Base-by-base conservation (phyloP, 2,888 invertebrate species). In the Drosophila siamana region DNA sequence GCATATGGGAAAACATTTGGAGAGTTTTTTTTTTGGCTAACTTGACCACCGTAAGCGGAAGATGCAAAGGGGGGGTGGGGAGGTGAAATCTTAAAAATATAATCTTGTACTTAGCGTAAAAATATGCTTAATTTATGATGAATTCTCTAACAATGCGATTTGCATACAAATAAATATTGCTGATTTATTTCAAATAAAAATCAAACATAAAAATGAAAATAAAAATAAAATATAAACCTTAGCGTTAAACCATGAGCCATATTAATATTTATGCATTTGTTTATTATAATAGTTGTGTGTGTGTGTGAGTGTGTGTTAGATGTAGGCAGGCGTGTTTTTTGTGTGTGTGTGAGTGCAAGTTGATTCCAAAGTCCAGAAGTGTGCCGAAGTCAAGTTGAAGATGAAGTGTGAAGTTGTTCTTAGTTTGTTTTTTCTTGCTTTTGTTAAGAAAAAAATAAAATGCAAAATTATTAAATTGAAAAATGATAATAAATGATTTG, bases 351-450 rank as follows among this genome's bases (percentile, higher is more conserved):
- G 63, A 57, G 69, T 66, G 54, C 60, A 60, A 56, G 61, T 54
- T 64, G 74, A 70, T 74, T 73, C 88, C 88, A 79, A 79, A 57
- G 83, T 84, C 83, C 83, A 88, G 86, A 60, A 63, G 59, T 68
- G 74, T 64, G 78, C 69, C 85, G 48, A 66, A 50, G 68, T 9
- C 28, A 9, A 28, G 28, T 28, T 28, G 9, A 28, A 28, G 28
- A 9, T 63, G 82, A 16, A 40, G 52, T 69, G 63, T 50, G 67
- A 47, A 54, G 74, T 52, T 52, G 69, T 64, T 22, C 59, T 59
- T 65, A 51, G 44, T 41, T 36, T 30, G 5, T 38, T 46, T 48
- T 55, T 33, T 13, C 62, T 43, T 56, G 74, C 77, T 82, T 79
- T 72, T 69, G 47, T 82, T 85, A 47, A 70, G 55, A 78, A 79